Evolutionary conservation across 30 jellyfish, hydroid and myxozoan genomes (phyloP), one percentile per base, ranked within the genome.

Genomic region (Cassiopea xamachana): DNA sequence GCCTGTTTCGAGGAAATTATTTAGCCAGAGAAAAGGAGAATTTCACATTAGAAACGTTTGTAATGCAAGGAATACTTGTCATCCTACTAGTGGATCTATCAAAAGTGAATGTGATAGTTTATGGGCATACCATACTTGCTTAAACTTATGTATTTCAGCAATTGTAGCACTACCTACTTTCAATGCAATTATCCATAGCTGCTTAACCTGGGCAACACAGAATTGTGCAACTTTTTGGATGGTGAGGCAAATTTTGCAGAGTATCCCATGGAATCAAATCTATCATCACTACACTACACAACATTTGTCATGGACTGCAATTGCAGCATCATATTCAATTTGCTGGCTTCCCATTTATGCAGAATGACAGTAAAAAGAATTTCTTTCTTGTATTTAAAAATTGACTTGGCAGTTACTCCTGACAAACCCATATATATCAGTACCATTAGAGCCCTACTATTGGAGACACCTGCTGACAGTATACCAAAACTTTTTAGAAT

Each of bases 231-330:
- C n/a, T n/a, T n/a, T n/a, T n/a, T n/a, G n/a, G n/a, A n/a, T n/a
- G n/a, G n/a, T n/a, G n/a, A n/a, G 44, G 82, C 94, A 47, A 14
- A 87, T 49, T 87, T 87, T 51, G 94, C 89, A 45, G 60, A 18
- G 83, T 87, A 89, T 13, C 94, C 94, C 95, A 88, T 82, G 5
- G 92, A 80, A 77, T 81, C 92, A 64, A 80, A 89, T 14, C 96
- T 45, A 14, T 88, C 92, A 81, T 89, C 96, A 7, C 96, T 88
- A 79, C 96, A 47, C 92, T 88, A 80, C 1, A 14, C 74, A n/a
- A 79, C 62, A 48, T 72, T 18, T 27, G 47, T 70, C 39, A 17
- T 15, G 39, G 60, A 68, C 58, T 83, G 69, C 64, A 58, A 49
- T 46, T 70, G 68, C 7, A 17, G 48, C 46, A 69, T 67, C 74